Base-by-base conservation (phyloP, 2,888 invertebrate species). In the Teleogryllus oceanicus region DNA sequence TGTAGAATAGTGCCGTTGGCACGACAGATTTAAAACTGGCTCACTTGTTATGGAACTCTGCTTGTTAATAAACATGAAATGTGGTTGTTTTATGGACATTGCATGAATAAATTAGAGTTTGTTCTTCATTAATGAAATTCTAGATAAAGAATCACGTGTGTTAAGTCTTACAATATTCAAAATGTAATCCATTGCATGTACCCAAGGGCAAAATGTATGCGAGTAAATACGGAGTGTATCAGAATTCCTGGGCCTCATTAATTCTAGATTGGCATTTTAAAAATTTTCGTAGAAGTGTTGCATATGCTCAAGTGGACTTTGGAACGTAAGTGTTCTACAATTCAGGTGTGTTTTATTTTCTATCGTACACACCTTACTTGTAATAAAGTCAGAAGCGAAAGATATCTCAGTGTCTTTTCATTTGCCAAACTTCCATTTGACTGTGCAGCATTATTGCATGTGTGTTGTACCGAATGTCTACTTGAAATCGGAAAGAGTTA, bases 401-500 rank as follows among this genome's bases (percentile, higher is more conserved):
- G 8, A 62, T 18, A 62, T 8, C 37, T 37, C 8, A 37, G 37
- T 37, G 37, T 37, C 24, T 37, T 37, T 37, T 37, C 37, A 37
- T 62, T 62, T 62, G 13, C 62, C 13, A 62, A 62, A 62, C n/a
- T 62, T 62, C 62, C 62, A 62, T 62, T 62, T 62, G 62, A n/a
- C 62, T 62, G n/a, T 62, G 62, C 62, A 62, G 62, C 62, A 62
- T 62, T 62, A 76, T 37, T 78, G 79, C 80, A 81, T 81, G 80
- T 81, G 79, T 81, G 80, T 81, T 81, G 80, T 81, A 81, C 80
- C 80, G 80, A 81, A 81, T 81, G 79, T 80, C 79, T 81, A 49
- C 49, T 78, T 74, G 51, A 74, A 76, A 37, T 76, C 76, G 37
- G 76, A 37, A 76, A 76, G 21, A 24, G 21, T 24, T 76, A 24